These are phyloP conservation scores for Alligator sinensis DNA, from an alignment of 2,113 vertebrate genomes.

Conservation along the genomic window DNA sequence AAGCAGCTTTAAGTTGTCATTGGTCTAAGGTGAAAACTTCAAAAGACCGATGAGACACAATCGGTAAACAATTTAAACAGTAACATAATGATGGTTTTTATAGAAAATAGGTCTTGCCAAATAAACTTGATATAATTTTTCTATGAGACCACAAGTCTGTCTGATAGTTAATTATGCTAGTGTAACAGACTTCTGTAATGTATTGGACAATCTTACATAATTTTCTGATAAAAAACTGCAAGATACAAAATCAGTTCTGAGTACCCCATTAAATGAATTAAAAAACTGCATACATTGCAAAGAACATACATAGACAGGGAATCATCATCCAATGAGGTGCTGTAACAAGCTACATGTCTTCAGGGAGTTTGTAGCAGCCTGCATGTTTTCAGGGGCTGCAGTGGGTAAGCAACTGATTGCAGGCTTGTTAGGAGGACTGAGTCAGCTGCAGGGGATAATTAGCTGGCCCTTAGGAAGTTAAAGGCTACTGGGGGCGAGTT, in stretches of 20 bases:
- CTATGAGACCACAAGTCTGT: background rate
- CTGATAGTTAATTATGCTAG: background rate
- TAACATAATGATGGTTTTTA: conserved; percentile 8
- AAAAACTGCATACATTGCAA: background rate
- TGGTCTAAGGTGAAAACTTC: background rate
- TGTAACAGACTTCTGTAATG: background rate
- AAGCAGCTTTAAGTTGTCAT: background rate
- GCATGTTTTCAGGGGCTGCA: too few relatives aligned
- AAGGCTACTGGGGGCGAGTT: too few relatives aligned
- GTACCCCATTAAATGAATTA: background rate
- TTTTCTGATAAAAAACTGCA: background rate
- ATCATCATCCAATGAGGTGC: background rate
- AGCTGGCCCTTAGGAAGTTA: too few relatives aligned
- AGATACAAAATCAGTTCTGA: background rate
- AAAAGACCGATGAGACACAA: conserved; percentile 1
- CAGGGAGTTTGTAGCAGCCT: too few relatives aligned
- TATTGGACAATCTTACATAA: background rate
- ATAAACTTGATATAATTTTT: background rate
- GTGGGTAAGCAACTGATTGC: too few relatives aligned
- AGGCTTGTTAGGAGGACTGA: too few relatives aligned
- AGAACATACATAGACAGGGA: background rate
- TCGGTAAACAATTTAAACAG: conserved; percentile 11
- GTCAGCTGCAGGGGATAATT: too few relatives aligned
- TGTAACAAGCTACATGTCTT: too few relatives aligned
- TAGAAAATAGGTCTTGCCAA: background rate